Percentiles rank a stretch among this genome's conserved stretches.
Conservation (phyloP, 2,888 invertebrate genomes). For the Cheilosia impressa region DNA sequence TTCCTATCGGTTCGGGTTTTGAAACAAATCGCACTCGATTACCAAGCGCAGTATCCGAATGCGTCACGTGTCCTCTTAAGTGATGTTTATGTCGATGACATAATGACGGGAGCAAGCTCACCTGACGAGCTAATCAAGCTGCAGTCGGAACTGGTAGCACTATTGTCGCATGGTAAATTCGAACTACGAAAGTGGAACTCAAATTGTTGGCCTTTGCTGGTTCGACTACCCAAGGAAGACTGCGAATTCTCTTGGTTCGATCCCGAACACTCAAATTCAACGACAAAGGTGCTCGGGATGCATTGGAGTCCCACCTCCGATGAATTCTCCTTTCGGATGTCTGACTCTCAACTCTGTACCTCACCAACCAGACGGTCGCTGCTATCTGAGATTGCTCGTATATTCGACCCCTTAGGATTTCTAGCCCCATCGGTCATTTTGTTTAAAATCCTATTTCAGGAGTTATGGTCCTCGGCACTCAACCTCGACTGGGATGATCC, state of each 20-base stretch:
- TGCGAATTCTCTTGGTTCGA: too few species aligned
- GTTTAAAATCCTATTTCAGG: background rate
- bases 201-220: too few species aligned
- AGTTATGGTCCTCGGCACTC: background rate
- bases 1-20: slow-evolving; percentile 60
- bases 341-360: background rate
- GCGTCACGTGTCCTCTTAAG: background rate
- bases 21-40: slow-evolving; percentile 56
- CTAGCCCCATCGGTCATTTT: slow-evolving; percentile 22
- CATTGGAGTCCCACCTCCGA: too few species aligned
- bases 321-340: background rate
- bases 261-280: too few species aligned
- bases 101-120: slow-evolving; percentile 36
- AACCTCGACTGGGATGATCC: too few species aligned
- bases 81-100: background rate
- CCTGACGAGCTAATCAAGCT: slow-evolving; percentile 1
- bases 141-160: slow-evolving; percentile 15
- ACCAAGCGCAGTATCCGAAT: slow-evolving; percentile 2
- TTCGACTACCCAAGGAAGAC: too few species aligned
- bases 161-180: slow-evolving; percentile 30
- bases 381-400: slow-evolving; percentile 6
- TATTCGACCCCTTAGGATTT: slow-evolving; percentile 34
- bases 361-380: background rate
- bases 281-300: too few species aligned
- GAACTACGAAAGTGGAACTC: slow-evolving; percentile 43